Base-by-base conservation (phyloP, 2,113 vertebrate species). In the Clupea harengus region DNA sequence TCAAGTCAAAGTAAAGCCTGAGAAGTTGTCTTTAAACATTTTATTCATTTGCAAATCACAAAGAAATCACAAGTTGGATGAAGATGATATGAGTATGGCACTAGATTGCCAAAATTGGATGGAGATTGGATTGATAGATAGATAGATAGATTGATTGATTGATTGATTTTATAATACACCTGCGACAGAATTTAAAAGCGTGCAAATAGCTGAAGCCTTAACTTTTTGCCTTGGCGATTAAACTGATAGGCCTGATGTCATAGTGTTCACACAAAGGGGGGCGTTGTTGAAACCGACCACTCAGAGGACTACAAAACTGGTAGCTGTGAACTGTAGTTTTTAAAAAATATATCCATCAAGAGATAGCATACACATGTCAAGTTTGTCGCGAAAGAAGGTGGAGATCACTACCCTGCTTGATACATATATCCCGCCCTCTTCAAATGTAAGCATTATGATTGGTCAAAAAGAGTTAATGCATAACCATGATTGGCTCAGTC, bases 401-500 rank as follows among this genome's bases (percentile, higher is more conserved):
- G 8, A 9, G 25, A n/a, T 72, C 1, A 39, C 39, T 39, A 39
- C 39, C 39, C 2, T 39, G 39, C 39, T 39, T 39, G 39, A 39
- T 39, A 2, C 39, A 39, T 39, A 72, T 15, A 32, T 4, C 64
- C 64, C 64, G 64, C 64, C 64, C 11, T 4, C 64, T 28, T 72
- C 64, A 72, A 60, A 20, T 7, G 6, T 22, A 22, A 60, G 6
- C 25, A 28, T 72, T 72, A 72, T 72, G n/a, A 72, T 72, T 72
- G 64, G 64, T 10, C 11, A 72, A 72, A 72, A 28, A 8, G 0
- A 72, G n/a, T 10, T 72, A 11, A 28, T 15, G 7, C 64, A 39
- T 46, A 0, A 6, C 28, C 2, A 22, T 64, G 44, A 94, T 95
- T 94, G 93, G 95, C 46, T 87, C 0, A 88, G 54, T 44, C 46